phyloP scores from a whole-genome alignment of 2,888 invertebrate species.

The Blera fallax region DNA sequence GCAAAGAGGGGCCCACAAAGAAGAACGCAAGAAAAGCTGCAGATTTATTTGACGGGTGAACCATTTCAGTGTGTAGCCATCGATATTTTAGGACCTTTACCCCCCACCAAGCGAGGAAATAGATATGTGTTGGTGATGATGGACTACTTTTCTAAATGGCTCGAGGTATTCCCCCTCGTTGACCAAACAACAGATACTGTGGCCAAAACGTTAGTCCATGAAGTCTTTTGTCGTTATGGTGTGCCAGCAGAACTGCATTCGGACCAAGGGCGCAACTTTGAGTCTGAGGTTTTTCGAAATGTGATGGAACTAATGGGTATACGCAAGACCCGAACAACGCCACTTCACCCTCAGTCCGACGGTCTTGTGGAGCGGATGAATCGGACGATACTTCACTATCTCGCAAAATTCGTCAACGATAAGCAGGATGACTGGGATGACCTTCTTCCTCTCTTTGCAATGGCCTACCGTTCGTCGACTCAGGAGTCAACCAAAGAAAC shows the following conservation, averaged over 20 bases:
- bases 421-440: conserved; percentile 66
- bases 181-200: conserved; percentile 44
- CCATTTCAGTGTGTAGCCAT: conserved; percentile 7
- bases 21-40: neutral
- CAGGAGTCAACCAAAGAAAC: conserved; percentile 66
- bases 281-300: conserved; percentile 44
- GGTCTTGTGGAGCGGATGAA: conserved; percentile 76
- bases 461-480: conserved; percentile 49
- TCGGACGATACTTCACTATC: conserved; percentile 70
- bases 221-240: conserved; percentile 56
- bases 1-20: too few relatives aligned
- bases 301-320: conserved; percentile 55
- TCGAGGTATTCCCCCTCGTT: conserved; percentile 29
- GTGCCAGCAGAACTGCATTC: conserved; percentile 58
- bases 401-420: conserved; percentile 61
- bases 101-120: neutral
- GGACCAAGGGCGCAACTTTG: conserved; percentile 56
- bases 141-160: conserved; percentile 66
- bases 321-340: conserved; percentile 73
- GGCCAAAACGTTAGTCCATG: conserved; percentile 25
- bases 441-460: conserved; percentile 40
- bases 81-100: neutral
- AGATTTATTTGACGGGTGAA: neutral
- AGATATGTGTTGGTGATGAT: conserved; percentile 27
- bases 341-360: conserved; percentile 71